Evolutionary conservation across 2,888 invertebrate genomes (phyloP).

Genomic region (Diadegma fenestrale): DNA sequence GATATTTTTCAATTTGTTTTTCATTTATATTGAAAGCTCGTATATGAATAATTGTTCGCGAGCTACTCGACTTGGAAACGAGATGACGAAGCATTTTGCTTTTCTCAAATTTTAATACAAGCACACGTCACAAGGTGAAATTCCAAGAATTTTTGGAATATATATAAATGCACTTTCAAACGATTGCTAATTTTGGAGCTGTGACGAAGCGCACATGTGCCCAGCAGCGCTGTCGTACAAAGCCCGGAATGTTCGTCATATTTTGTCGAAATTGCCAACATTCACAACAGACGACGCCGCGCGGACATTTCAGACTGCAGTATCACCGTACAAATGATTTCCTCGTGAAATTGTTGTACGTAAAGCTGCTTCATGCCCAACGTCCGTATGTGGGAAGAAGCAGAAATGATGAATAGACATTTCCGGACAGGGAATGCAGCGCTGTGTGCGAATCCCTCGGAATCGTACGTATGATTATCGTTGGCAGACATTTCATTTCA

Average conservation of each 20-base stretch:
- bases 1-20: neutral
- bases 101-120: neutral
- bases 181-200: neutral
- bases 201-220: neutral
- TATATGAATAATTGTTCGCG: neutral
- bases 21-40: neutral
- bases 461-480: constrained; percentile 40
- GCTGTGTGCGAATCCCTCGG: neutral
- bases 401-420: constrained; percentile 62
- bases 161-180: neutral
- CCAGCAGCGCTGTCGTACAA: neutral
- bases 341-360: constrained; percentile 39
- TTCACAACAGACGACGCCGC: constrained; percentile 22
- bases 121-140: neutral
- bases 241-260: constrained; percentile 18
- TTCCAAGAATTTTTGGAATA: neutral
- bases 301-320: constrained; percentile 10
- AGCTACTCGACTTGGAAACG: neutral
- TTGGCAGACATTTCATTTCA: constrained; percentile 33
- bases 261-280: constrained; percentile 34
- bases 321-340: constrained; percentile 43
- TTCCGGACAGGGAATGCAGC: constrained; percentile 12
- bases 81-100: neutral
- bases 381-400: constrained; percentile 2
- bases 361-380: neutral